phyloP scores from a whole-genome alignment of 2,797 vertebrate genomes.

The Pipistrellus pipistrellus region DNA sequence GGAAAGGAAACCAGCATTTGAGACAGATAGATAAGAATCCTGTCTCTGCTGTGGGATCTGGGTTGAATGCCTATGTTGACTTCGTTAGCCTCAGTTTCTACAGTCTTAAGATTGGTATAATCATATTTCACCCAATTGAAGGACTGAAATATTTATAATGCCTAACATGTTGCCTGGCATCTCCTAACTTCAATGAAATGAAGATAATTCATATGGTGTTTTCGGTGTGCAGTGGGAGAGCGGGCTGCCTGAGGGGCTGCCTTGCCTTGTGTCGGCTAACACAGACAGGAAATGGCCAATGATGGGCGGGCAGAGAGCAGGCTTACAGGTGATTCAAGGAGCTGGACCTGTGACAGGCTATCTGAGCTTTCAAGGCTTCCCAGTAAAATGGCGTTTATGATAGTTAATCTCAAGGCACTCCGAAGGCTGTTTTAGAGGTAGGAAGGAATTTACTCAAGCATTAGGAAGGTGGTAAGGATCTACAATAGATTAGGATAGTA shows the following conservation, averaged over 20 bases:
- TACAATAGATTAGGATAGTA: not conserved
- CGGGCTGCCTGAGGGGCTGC: not conserved
- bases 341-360: not conserved
- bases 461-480: not conserved
- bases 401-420: not conserved
- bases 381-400: not conserved
- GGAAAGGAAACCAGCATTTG: not conserved
- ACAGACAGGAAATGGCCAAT: not conserved
- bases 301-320: not conserved
- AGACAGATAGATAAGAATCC: not conserved
- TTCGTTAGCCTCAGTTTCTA: constrained; percentile 10
- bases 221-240: not conserved
- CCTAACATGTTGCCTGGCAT: not conserved
- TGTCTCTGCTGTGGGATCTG: not conserved
- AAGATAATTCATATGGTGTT: not conserved
- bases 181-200: constrained; percentile 37
- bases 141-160: constrained; percentile 21
- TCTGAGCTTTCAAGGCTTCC: not conserved
- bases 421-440: not conserved
- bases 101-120: not conserved
- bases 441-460: not conserved
- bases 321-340: constrained; percentile 21
- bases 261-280: not conserved
- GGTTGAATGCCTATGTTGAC: not conserved
- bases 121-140: not conserved